phyloP scores from a whole-genome alignment of 2,113 vertebrate genomes.

The Oryzias javanicus region DNA sequence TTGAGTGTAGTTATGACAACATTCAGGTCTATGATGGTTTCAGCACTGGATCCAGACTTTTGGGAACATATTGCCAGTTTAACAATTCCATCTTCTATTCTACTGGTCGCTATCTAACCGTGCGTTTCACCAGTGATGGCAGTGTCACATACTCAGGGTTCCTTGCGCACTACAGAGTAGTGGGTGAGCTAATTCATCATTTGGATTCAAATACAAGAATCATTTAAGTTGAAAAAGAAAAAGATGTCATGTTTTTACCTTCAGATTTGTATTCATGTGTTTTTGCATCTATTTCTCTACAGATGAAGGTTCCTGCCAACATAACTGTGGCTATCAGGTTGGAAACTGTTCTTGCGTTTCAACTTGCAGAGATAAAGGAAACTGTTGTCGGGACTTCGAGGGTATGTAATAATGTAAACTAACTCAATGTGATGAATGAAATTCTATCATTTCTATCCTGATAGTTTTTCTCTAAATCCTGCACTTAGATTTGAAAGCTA shows the following conservation, averaged over 20 bases:
- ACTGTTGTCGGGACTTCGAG: slow-evolving; percentile 32
- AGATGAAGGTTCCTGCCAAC: not conserved
- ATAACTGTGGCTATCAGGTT: slow-evolving; percentile 45
- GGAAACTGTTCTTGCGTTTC: slow-evolving; percentile 53
- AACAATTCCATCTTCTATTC: slow-evolving; percentile 15
- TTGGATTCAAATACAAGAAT: not conserved
- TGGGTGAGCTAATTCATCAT: slow-evolving; percentile 11
- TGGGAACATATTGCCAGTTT: slow-evolving; percentile 60
- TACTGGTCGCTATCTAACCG: slow-evolving; percentile 26
- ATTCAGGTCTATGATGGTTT: slow-evolving; percentile 68
- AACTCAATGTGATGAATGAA: fast-evolving
- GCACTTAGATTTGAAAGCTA: no score
- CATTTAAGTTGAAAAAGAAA: no score
- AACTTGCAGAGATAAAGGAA: slow-evolving; percentile 34
- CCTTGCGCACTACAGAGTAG: not conserved
- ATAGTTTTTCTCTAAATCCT: no score
- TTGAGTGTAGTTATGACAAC: slow-evolving; percentile 66
- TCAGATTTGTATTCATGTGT: not conserved
- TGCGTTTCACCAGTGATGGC: slow-evolving; percentile 14
- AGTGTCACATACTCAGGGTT: not conserved
- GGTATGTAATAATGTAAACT: slow-evolving; percentile 7
- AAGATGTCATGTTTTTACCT: no score
- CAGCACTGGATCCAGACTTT: slow-evolving; percentile 27
- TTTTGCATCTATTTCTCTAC: fast-evolving
- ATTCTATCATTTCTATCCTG: not conserved